These are phyloP conservation scores for Camelus dromedarius DNA, from an alignment of 2,113 vertebrate genomes.

Conservation along the genomic window DNA sequence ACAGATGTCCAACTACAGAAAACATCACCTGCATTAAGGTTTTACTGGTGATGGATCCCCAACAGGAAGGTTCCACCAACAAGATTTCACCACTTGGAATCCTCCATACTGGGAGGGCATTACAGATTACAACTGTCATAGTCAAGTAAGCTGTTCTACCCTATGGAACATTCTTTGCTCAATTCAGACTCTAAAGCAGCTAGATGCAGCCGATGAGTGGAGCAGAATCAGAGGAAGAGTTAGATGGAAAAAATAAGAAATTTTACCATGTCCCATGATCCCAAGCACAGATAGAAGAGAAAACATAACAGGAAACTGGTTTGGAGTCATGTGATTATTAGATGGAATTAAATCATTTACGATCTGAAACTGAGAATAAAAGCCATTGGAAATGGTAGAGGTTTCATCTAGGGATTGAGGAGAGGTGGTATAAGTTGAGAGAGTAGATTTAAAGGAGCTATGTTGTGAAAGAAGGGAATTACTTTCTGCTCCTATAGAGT, in stretches of 20 bases:
- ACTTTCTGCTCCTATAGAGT: background rate
- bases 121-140: background rate
- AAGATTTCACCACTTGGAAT: background rate
- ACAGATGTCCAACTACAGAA: background rate
- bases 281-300: background rate
- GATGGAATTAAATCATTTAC: background rate
- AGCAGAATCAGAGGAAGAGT: background rate
- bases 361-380: background rate
- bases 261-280: background rate
- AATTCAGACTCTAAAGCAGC: background rate
- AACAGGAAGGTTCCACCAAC: background rate
- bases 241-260: background rate
- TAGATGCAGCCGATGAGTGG: background rate
- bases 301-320: background rate
- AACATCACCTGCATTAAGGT: background rate
- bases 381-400: background rate
- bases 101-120: background rate
- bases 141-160: background rate
- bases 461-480: background rate
- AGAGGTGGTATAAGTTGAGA: background rate
- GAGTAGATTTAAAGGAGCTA: background rate
- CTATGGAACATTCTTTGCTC: background rate
- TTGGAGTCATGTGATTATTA: background rate
- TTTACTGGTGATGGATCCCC: background rate
- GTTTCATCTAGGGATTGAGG: background rate